A percentile compares a stretch with the other conserved stretches of the same genome.
phyloP scores from a whole-genome alignment of 2,797 vertebrate species.

The Chloroceryle amazona region DNA sequence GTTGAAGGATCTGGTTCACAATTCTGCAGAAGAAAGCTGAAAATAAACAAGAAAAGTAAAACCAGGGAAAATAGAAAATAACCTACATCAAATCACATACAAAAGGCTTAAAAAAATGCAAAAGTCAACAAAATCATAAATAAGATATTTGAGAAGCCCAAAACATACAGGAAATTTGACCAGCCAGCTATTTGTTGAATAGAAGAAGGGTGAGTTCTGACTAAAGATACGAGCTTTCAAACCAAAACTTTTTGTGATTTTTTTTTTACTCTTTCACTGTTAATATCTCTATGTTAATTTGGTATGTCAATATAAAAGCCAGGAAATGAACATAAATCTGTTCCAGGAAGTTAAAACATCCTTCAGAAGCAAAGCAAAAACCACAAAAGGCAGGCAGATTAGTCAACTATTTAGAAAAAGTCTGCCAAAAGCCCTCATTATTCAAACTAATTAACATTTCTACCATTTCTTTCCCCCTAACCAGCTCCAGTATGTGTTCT shows the following conservation, averaged over 20 bases:
- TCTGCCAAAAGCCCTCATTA: neutral
- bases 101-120: neutral
- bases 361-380: neutral
- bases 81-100: neutral
- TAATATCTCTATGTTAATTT: neutral
- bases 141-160: neutral
- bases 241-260: neutral
- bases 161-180: neutral
- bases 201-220: neutral
- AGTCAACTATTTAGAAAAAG: neutral
- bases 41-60: slow-evolving; percentile 48
- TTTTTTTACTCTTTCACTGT: neutral
- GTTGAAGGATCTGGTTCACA: slow-evolving; percentile 45
- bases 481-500: neutral
- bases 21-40: slow-evolving; percentile 25
- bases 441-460: neutral
- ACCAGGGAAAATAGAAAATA: neutral
- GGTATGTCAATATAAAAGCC: neutral
- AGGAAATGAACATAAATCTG: neutral
- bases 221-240: neutral
- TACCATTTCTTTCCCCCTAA: neutral
- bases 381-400: neutral
- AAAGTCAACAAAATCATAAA: neutral
- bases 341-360: neutral
- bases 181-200: neutral